Evolutionary conservation across 2,888 invertebrate species (phyloP), one percentile per base, ranked within the genome.

Genomic region (Dicranocentrus wangi): DNA sequence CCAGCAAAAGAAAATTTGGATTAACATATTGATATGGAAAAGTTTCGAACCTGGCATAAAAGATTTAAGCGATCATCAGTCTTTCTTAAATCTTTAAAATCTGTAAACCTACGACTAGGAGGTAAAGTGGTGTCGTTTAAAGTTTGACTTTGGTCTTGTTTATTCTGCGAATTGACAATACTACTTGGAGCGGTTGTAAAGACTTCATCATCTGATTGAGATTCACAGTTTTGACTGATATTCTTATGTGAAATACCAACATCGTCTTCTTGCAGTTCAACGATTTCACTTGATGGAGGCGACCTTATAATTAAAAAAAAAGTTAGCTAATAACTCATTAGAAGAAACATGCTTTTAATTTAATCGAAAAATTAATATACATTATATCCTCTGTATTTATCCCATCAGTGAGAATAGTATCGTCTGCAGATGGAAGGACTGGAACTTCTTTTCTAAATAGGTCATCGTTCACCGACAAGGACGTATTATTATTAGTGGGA

Each of bases 201-300:
- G 27, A 58, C 60, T n/a, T 71, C 70, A n/a, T 71, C 60, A 1
- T 42, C 58, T 47, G 47, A n/a, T n/a, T n/a, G n/a, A n/a, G n/a
- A n/a, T n/a, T n/a, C n/a, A n/a, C n/a, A n/a, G n/a, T n/a, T n/a
- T n/a, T n/a, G n/a, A n/a, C n/a, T n/a, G n/a, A n/a, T n/a, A n/a
- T n/a, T n/a, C n/a, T n/a, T n/a, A n/a, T n/a, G n/a, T n/a, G n/a
- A n/a, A n/a, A n/a, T n/a, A n/a, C n/a, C n/a, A n/a, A n/a, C n/a
- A n/a, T n/a, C n/a, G n/a, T n/a, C n/a, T n/a, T n/a, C n/a, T n/a
- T n/a, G n/a, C n/a, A n/a, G n/a, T n/a, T n/a, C n/a, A n/a, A n/a
- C n/a, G n/a, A n/a, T n/a, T n/a, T n/a, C n/a, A n/a, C n/a, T n/a
- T n/a, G n/a, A n/a, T n/a, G n/a, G n/a, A n/a, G n/a, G n/a, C n/a